A percentile compares a stretch with the other conserved stretches of the same genome.
Conservation (phyloP, 2,797 vertebrate genomes). For the Chrosomus eos region DNA sequence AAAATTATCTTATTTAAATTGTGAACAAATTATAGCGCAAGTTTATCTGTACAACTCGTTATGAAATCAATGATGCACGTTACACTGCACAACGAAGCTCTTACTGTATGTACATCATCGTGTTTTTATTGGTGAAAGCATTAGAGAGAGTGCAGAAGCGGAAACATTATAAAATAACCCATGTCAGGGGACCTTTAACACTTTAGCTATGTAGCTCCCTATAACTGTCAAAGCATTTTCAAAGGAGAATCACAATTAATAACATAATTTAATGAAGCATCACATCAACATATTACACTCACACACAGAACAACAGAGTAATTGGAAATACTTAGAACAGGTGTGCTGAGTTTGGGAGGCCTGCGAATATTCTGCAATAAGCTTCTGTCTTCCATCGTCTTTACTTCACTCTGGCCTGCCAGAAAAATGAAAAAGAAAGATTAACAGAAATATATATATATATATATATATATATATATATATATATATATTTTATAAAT, state of each 20-base stretch:
- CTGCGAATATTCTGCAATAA: slow-evolving; percentile 59
- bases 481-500: neutral
- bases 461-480: neutral
- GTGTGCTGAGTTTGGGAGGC: slow-evolving; percentile 53
- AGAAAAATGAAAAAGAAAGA: neutral
- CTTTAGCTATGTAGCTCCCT: neutral
- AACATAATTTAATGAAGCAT: neutral
- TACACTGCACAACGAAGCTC: too few species aligned
- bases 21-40: too few species aligned
- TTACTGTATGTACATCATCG: too few species aligned
- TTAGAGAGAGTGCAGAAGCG: too few species aligned
- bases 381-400: slow-evolving; percentile 59
- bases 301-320: neutral
- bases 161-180: too few species aligned
- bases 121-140: too few species aligned
- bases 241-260: neutral
- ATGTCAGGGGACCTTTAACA: too few species aligned
- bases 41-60: too few species aligned
- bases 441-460: neutral
- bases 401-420: slow-evolving; percentile 36
- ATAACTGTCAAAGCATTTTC: neutral
- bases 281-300: neutral
- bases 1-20: too few species aligned
- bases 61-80: too few species aligned
- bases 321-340: slow-evolving; percentile 57